phyloP scores from a whole-genome alignment of 2,797 vertebrate genomes.

The Linurgus olivaceus region DNA sequence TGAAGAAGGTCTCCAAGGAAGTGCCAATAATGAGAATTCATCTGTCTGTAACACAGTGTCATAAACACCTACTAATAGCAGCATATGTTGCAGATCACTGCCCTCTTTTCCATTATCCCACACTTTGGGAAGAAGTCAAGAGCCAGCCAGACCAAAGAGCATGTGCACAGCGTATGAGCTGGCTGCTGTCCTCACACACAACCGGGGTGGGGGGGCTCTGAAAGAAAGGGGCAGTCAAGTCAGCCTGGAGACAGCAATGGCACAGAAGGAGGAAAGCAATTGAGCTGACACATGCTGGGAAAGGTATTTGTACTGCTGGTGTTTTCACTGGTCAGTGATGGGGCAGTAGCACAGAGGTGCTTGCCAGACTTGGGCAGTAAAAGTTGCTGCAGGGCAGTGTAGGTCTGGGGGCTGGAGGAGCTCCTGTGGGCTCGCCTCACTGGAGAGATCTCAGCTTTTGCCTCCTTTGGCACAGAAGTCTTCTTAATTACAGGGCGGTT shows the following conservation, averaged over 20 bases:
- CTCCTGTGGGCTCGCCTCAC: neutral
- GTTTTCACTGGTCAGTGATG: neutral
- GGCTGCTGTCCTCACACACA: neutral
- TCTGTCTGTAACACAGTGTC: neutral
- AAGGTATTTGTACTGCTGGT: neutral
- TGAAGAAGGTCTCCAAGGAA: conserved; percentile 21
- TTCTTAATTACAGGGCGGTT: neutral
- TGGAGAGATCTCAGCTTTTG: neutral
- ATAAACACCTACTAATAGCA: conserved; percentile 3
- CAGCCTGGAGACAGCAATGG: neutral
- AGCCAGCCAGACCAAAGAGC: neutral
- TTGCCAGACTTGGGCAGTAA: neutral
- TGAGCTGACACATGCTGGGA: neutral
- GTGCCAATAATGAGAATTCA: neutral
- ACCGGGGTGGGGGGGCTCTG: rapidly evolving
- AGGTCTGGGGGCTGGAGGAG: neutral
- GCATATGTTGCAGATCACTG: conserved; percentile 2
- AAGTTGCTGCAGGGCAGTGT: neutral
- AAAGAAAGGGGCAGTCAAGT: neutral
- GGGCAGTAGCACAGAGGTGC: neutral
- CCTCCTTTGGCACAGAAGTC: neutral
- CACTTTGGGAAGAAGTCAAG: neutral
- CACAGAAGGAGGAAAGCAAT: neutral
- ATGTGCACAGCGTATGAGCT: neutral
- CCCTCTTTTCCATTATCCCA: neutral